Conservation (phyloP, 2,888 invertebrate genomes). For the Cryptus armator region DNA sequence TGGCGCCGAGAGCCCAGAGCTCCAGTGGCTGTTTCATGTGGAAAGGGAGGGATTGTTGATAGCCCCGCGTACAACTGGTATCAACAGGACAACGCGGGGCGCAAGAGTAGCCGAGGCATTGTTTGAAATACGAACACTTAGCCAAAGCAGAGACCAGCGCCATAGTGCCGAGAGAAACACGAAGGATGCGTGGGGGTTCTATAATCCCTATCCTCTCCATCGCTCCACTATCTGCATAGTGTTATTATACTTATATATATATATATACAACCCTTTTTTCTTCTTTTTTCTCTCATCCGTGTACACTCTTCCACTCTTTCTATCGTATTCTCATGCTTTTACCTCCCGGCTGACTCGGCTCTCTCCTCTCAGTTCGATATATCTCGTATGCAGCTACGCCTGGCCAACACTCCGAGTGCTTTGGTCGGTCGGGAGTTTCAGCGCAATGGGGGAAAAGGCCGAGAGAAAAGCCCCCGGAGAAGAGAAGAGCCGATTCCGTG, state of each 20-base stretch:
- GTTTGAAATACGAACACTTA: slow-evolving; percentile 81
- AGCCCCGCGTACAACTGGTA: slow-evolving; percentile 40
- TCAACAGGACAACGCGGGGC: slow-evolving; percentile 58
- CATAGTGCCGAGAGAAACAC: slow-evolving; percentile 20
- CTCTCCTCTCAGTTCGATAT: slow-evolving; percentile 26
- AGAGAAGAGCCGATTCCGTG: slow-evolving; percentile 43
- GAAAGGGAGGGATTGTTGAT: slow-evolving; percentile 36
- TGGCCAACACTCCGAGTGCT: slow-evolving; percentile 54
- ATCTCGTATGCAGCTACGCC: slow-evolving; percentile 57
- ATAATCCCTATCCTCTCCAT: slow-evolving; percentile 26
- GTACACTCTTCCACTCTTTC: not conserved
- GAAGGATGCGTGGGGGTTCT: slow-evolving; percentile 52
- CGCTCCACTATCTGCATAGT: not conserved
- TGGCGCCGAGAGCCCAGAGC: slow-evolving; percentile 21
- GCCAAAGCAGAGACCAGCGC: slow-evolving; percentile 68
- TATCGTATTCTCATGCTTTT: slow-evolving; percentile 46
- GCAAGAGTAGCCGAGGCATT: slow-evolving; percentile 77
- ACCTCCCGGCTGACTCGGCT: not conserved
- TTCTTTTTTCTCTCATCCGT: not conserved
- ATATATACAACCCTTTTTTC: not conserved
- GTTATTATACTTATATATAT: not conserved
- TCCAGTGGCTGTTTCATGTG: slow-evolving; percentile 34
- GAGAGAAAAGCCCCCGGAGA: slow-evolving; percentile 32
- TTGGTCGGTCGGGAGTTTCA: slow-evolving; percentile 16
- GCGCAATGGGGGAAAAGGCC: slow-evolving; percentile 23